Percentiles rank a stretch among this genome's conserved stretches.
These are phyloP conservation scores for Mionectes macconnelli DNA, from an alignment of 2,113 vertebrate species.

Conservation along the genomic window DNA sequence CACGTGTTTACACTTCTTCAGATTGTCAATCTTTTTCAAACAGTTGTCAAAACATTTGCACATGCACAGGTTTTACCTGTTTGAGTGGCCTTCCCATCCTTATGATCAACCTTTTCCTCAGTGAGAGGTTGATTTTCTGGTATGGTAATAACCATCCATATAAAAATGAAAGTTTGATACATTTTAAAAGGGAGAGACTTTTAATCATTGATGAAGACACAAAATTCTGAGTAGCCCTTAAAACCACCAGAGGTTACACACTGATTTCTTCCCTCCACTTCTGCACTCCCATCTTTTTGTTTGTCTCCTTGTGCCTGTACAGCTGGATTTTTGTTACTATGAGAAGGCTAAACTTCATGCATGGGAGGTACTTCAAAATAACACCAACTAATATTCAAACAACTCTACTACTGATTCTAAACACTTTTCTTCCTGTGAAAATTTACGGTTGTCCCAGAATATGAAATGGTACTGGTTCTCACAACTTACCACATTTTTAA, in stretches of 20 bases:
- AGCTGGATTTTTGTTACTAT: background rate
- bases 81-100: background rate
- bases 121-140: background rate
- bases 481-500: background rate
- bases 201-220: background rate
- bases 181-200: background rate
- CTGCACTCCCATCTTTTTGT: background rate
- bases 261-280: background rate
- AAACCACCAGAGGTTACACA: background rate
- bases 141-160: background rate
- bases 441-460: background rate
- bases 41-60: fast-evolving
- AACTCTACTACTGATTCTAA: background rate
- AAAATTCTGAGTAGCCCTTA: background rate
- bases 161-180: background rate
- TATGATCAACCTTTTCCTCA: background rate
- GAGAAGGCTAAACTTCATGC: background rate
- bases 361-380: background rate
- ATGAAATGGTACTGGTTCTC: background rate
- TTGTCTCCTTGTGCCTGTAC: background rate
- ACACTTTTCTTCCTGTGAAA: background rate
- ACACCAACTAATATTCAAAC: background rate
- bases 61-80: background rate
- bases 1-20: background rate
- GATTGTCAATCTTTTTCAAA: background rate